Evolutionary conservation across 2,888 invertebrate species (phyloP).

Genomic region (Dioctria linearis): DNA sequence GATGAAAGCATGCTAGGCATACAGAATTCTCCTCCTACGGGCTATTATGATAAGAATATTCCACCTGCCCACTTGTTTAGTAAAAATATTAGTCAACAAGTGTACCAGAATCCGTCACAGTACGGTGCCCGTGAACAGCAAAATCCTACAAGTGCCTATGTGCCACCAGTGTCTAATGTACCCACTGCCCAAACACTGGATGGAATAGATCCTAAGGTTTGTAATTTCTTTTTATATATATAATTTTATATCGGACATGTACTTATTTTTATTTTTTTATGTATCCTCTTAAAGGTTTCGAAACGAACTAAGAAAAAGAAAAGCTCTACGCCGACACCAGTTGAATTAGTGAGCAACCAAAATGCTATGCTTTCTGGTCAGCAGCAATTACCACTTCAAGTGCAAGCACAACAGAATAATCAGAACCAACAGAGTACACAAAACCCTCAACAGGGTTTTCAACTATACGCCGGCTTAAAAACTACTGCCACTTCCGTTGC

Average conservation of each 20-base stretch:
- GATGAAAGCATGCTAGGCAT: constrained; percentile 67
- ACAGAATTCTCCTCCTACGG: constrained; percentile 60
- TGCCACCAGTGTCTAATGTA: constrained; percentile 62
- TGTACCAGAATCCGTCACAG: constrained; percentile 63
- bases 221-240: constrained; percentile 14
- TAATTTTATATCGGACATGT: background rate
- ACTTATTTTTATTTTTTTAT: background rate
- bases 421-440: constrained; percentile 60
- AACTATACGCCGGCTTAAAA: constrained; percentile 75
- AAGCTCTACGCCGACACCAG: constrained; percentile 39
- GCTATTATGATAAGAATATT: constrained; percentile 75
- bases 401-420: constrained; percentile 63
- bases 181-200: constrained; percentile 62
- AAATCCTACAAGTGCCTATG: constrained; percentile 53
- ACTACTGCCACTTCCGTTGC: constrained; percentile 63
- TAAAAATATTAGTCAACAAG: constrained; percentile 71
- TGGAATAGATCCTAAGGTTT: constrained; percentile 54
- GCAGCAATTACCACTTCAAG: constrained; percentile 61
- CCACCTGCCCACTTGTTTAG: constrained; percentile 77
- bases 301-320: constrained; percentile 51
- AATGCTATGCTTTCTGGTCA: constrained; percentile 66
- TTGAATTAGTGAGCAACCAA: constrained; percentile 34
- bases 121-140: constrained; percentile 62
- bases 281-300: constrained; percentile 10
- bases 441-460: constrained; percentile 72